Evolutionary conservation across 2,888 invertebrate species (phyloP).

Genomic region (Chironomus tentans): DNA sequence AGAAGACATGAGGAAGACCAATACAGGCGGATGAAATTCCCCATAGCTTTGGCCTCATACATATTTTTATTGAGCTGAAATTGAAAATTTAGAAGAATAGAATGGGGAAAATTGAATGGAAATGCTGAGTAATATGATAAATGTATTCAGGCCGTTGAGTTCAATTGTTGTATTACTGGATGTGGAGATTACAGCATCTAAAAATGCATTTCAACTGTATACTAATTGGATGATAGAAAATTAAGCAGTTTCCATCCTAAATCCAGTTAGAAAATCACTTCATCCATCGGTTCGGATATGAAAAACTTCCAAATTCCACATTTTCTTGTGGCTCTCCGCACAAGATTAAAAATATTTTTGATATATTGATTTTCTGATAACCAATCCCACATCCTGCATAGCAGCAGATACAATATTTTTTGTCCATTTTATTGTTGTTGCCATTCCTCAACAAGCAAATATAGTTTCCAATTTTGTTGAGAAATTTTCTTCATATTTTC

Average conservation of each 20-base stretch:
- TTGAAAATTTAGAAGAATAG: too few relatives aligned
- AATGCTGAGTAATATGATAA: too few relatives aligned
- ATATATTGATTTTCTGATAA: constrained; percentile 13
- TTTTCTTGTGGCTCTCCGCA: not conserved
- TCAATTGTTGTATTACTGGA: too few relatives aligned
- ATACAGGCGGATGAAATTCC: not conserved
- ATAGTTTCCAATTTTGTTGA: not conserved
- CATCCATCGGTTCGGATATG: not conserved
- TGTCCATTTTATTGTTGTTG: constrained; percentile 10
- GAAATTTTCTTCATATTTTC: constrained; percentile 3
- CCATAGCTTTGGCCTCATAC: not conserved
- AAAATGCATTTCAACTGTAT: too few relatives aligned
- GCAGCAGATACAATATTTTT: not conserved
- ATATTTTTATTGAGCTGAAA: too few relatives aligned
- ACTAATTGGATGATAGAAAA: too few relatives aligned
- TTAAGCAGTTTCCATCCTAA: too few relatives aligned
- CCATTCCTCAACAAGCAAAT: too few relatives aligned
- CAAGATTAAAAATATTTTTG: constrained; percentile 12
- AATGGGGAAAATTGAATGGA: too few relatives aligned
- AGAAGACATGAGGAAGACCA: not conserved
- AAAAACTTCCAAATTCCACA: not conserved
- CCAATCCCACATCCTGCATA: not conserved
- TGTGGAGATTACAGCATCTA: too few relatives aligned
- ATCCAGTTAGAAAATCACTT: too few relatives aligned
- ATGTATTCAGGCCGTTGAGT: too few relatives aligned